A percentile compares a stretch with the other conserved stretches of the same genome.
Conservation (phyloP, 2,888 invertebrate species). For the Epinotia bilunana region DNA sequence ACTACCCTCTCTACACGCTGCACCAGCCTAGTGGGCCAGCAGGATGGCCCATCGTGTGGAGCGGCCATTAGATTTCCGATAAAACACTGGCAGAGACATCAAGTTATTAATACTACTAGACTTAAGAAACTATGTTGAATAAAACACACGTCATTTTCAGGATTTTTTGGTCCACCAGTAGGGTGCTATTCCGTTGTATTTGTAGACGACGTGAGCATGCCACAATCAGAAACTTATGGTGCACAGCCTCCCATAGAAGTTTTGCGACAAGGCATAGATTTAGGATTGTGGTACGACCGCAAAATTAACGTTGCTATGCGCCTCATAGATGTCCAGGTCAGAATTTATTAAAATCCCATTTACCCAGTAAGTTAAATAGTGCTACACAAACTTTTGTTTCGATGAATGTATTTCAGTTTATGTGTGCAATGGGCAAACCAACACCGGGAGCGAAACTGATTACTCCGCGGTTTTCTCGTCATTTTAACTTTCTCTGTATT, state of each 20-base stretch:
- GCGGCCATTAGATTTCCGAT: neutral
- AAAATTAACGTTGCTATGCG: conserved; percentile 91
- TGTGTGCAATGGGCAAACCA: conserved; percentile 94
- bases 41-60: too few relatives aligned
- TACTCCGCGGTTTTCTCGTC: conserved; percentile 93
- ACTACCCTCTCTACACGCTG: too few relatives aligned
- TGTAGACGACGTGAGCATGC: conserved; percentile 99
- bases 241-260: conserved; percentile 98
- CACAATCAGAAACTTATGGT: conserved; percentile 93
- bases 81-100: neutral
- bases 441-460: conserved; percentile 93
- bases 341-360: conserved; percentile 9
- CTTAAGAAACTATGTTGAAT: neutral
- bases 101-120: neutral
- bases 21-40: too few relatives aligned
- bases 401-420: conserved; percentile 82
- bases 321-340: conserved; percentile 93
- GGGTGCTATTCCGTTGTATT: conserved; percentile 95
- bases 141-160: conserved; percentile 61
- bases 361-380: neutral
- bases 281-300: conserved; percentile 95
- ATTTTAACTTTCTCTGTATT: conserved; percentile 93
- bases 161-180: conserved; percentile 96
- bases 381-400: neutral
- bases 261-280: conserved; percentile 95